A percentile compares a stretch with the other conserved stretches of the same genome.
These are phyloP conservation scores for Lacerta viridis DNA, from an alignment of 2,797 vertebrate genomes.

Conservation along the genomic window DNA sequence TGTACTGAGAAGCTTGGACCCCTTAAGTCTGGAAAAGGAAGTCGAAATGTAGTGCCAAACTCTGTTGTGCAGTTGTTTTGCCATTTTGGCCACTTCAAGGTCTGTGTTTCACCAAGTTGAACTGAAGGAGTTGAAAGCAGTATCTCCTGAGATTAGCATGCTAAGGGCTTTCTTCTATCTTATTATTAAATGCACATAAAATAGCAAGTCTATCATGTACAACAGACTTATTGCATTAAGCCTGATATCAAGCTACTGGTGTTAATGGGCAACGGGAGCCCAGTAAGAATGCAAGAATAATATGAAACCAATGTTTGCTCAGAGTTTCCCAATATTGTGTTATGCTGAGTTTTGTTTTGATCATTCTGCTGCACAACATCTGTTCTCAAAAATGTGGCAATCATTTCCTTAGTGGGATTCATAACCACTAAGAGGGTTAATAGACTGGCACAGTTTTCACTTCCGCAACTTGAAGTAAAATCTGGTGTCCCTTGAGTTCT, in stretches of 20 bases:
- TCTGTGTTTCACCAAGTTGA: too few species aligned
- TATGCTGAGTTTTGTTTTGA: too few species aligned
- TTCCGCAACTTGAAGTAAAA: not conserved
- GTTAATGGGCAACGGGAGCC: not conserved
- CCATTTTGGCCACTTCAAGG: too few species aligned
- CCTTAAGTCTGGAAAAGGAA: not conserved
- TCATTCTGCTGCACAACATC: slow-evolving; percentile 42
- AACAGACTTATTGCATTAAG: not conserved
- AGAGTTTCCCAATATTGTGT: too few species aligned
- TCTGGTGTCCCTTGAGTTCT: not conserved
- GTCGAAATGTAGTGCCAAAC: not conserved
- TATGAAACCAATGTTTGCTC: not conserved
- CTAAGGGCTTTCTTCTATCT: too few species aligned
- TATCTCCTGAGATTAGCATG: too few species aligned
- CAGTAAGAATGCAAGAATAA: not conserved
- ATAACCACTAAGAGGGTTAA: not conserved
- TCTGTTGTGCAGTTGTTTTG: not conserved
- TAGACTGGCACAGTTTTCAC: not conserved
- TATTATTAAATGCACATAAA: too few species aligned
- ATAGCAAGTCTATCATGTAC: not conserved
- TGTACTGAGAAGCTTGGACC: not conserved
- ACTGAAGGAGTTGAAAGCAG: too few species aligned
- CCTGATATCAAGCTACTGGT: too few species aligned
- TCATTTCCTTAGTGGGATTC: slow-evolving; percentile 62
- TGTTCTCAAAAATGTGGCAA: slow-evolving; percentile 58